Conservation (phyloP, 2,113 vertebrate species). For the Pontoporia blainvillei region DNA sequence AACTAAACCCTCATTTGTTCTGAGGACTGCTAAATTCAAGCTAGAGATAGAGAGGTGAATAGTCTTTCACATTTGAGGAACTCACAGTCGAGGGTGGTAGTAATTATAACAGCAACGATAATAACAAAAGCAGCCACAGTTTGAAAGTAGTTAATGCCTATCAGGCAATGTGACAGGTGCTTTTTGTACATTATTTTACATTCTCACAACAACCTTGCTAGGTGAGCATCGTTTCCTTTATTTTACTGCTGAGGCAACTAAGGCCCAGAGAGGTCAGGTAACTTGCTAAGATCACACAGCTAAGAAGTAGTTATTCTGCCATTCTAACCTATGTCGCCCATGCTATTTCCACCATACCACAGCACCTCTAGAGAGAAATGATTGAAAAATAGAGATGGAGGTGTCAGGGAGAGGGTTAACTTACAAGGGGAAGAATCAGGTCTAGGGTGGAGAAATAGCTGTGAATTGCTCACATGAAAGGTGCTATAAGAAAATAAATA, state of each 20-base stretch:
- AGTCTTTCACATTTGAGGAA: background rate
- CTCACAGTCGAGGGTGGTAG: background rate
- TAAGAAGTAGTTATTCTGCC: background rate
- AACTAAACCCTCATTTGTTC: background rate
- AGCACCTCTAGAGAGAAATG: background rate
- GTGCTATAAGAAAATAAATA: background rate
- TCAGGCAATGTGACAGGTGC: background rate
- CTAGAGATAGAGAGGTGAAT: background rate
- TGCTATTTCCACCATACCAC: background rate
- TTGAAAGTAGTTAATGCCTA: background rate
- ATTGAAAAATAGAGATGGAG: background rate
- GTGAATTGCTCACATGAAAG: background rate
- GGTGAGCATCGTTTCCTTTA: background rate
- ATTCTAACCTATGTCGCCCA: background rate
- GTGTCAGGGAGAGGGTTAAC: background rate
- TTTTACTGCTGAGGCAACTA: background rate
- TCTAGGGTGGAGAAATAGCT: background rate
- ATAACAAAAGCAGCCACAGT: background rate
- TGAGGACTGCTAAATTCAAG: conserved; percentile 3
- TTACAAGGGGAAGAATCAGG: background rate
- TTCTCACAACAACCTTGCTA: background rate
- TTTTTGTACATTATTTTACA: background rate
- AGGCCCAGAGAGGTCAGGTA: background rate
- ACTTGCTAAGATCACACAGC: background rate
- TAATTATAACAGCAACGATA: background rate